Conservation (phyloP, 2,888 invertebrate genomes). For the Platycnemis pennipes region DNA sequence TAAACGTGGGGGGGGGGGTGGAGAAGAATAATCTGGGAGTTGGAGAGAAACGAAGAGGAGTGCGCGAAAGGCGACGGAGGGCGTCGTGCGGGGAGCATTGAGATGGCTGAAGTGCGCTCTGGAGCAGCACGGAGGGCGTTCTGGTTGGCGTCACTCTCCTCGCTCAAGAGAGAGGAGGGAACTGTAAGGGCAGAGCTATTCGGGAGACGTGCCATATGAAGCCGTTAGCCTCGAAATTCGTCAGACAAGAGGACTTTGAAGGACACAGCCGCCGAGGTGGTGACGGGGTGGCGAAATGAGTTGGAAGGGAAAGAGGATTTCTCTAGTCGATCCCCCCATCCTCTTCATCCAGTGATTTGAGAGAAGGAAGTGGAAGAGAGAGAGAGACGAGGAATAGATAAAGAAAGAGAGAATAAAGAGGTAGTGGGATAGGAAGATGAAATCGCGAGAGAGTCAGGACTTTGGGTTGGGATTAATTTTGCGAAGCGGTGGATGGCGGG, state of each 20-base stretch:
- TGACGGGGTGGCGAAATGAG: not conserved
- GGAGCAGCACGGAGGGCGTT: not conserved
- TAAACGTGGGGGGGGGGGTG: not conserved
- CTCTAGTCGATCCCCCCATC: not conserved
- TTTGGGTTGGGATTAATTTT: not conserved
- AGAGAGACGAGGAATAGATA: not conserved
- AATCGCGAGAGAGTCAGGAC: not conserved
- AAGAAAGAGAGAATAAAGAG: not conserved
- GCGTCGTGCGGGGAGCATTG: not conserved
- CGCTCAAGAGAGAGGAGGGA: not conserved
- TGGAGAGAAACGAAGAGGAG: not conserved
- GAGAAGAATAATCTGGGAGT: not conserved
- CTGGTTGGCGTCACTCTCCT: too few species aligned
- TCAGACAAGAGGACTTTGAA: conserved; percentile 57
- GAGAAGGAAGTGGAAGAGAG: not conserved
- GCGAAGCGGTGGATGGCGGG: too few species aligned
- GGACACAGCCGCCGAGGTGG: not conserved
- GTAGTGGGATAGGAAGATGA: too few species aligned
- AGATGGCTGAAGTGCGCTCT: not conserved
- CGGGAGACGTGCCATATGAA: not conserved
- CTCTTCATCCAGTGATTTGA: too few species aligned
- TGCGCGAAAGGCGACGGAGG: not conserved
- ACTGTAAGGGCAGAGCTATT: not conserved
- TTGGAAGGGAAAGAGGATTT: not conserved
- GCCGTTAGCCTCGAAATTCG: conserved; percentile 21